phyloP scores from a whole-genome alignment of 2,888 invertebrate species.

The Diaphora mendica region DNA sequence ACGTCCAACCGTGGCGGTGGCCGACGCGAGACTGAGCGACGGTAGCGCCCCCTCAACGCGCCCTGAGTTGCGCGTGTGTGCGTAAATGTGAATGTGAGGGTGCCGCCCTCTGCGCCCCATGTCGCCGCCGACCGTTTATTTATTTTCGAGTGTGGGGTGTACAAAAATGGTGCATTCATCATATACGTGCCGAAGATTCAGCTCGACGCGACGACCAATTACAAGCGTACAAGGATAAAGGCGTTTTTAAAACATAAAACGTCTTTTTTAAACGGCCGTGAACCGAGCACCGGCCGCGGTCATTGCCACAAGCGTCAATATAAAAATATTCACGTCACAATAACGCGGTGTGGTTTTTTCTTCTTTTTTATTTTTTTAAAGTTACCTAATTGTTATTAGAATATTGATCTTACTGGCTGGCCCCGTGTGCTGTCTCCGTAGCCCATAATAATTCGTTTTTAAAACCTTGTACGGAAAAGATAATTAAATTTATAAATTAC shows the following conservation, averaged over 20 bases:
- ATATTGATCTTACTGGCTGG: conserved; percentile 25
- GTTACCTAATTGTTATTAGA: conserved; percentile 34
- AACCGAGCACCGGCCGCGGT: conserved; percentile 78
- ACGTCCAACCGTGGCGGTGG: conserved; percentile 73
- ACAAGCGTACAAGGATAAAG: conserved; percentile 60
- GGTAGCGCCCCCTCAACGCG: conserved; percentile 77
- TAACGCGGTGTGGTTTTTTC: conserved; percentile 54
- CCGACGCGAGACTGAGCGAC: conserved; percentile 86
- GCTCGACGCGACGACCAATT: conserved; percentile 41
- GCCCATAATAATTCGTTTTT: background rate
- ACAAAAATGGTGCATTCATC: conserved; percentile 57
- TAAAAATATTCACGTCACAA: conserved; percentile 80
- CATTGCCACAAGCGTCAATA: conserved; percentile 82
- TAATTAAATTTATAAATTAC: background rate
- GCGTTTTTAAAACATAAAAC: conserved; percentile 62
- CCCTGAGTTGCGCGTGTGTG: conserved; percentile 67
- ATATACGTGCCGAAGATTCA: conserved; percentile 51
- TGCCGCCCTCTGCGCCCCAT: conserved; percentile 63
- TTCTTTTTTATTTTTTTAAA: conserved; percentile 30
- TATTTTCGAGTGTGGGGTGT: conserved; percentile 77
- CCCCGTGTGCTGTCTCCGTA: background rate
- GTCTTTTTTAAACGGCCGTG: conserved; percentile 80
- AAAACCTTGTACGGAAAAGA: background rate
- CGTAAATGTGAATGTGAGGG: conserved; percentile 63
- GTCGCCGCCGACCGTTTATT: conserved; percentile 67